Conservation (phyloP, 2,888 invertebrate species). For the Polydrusus cervinus region DNA sequence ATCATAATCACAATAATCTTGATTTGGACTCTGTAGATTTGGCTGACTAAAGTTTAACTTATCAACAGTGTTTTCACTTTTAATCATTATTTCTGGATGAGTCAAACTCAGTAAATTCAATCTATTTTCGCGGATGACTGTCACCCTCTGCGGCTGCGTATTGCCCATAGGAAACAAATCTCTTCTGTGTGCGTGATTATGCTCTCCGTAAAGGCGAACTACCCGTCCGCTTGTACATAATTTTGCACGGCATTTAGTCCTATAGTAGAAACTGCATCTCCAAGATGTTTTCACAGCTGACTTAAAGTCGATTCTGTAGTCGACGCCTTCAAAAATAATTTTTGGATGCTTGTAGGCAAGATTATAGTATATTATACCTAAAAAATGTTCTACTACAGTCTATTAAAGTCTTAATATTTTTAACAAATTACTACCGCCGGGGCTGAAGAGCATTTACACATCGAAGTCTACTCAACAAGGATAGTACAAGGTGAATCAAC, state of each 20-base stretch:
- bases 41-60: neutral
- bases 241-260: constrained; percentile 58
- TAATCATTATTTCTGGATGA: constrained; percentile 15
- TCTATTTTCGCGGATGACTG: constrained; percentile 36
- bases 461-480: no score
- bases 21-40: neutral
- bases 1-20: neutral
- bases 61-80: constrained; percentile 8
- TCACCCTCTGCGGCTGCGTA: constrained; percentile 38
- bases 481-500: no score
- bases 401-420: constrained; percentile 14
- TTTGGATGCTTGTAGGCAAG: constrained; percentile 60
- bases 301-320: constrained; percentile 58
- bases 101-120: neutral
- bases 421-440: no score
- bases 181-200: constrained; percentile 56
- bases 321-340: constrained; percentile 59
- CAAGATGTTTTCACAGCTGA: constrained; percentile 57
- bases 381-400: constrained; percentile 36
- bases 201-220: constrained; percentile 55
- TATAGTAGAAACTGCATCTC: constrained; percentile 59
- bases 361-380: constrained; percentile 58
- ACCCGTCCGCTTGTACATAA: constrained; percentile 53
- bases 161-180: constrained; percentile 43
- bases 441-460: no score